Evolutionary conservation across 2,888 invertebrate genomes (phyloP).

Genomic region (Iphiclides podalirius): DNA sequence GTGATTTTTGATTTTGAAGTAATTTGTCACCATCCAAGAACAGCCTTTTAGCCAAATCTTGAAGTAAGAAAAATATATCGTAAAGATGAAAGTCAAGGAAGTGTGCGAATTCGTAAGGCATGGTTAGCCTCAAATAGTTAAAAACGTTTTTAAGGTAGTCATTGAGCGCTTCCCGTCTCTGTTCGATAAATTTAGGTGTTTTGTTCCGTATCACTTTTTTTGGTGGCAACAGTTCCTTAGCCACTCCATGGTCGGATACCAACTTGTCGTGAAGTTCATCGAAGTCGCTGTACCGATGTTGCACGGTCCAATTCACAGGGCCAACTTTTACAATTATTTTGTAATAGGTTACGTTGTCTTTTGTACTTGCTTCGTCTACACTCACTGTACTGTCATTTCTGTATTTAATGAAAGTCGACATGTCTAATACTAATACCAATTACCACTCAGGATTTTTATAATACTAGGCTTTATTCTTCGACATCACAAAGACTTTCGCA

Average conservation of each 20-base stretch:
- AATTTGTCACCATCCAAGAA: constrained; percentile 87
- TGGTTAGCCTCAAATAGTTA: constrained; percentile 85
- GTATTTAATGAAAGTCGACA: constrained; percentile 88
- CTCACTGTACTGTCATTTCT: constrained; percentile 83
- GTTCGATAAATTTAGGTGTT: constrained; percentile 89
- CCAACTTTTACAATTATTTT: constrained; percentile 85
- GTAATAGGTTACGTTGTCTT: constrained; percentile 86
- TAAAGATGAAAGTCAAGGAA: constrained; percentile 95
- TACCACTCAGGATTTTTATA: background rate
- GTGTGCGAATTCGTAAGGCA: constrained; percentile 89
- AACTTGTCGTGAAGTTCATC: constrained; percentile 91
- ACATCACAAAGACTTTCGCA: constrained; percentile 14
- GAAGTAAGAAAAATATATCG: constrained; percentile 92
- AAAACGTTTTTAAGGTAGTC: constrained; percentile 89
- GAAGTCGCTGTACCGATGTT: constrained; percentile 94
- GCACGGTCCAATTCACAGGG: constrained; percentile 89
- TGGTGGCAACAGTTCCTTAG: constrained; percentile 92
- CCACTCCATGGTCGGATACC: constrained; percentile 88
- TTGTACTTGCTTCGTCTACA: constrained; percentile 83
- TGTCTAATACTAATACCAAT: too few species aligned
- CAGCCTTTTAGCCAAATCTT: constrained; percentile 89
- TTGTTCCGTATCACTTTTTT: constrained; percentile 96
- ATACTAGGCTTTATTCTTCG: too few species aligned
- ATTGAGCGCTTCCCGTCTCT: constrained; percentile 88
- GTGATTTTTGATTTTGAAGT: constrained; percentile 81